phyloP scores from a whole-genome alignment of 2,888 invertebrate genomes.

The Xestoiulus laeticollis region DNA sequence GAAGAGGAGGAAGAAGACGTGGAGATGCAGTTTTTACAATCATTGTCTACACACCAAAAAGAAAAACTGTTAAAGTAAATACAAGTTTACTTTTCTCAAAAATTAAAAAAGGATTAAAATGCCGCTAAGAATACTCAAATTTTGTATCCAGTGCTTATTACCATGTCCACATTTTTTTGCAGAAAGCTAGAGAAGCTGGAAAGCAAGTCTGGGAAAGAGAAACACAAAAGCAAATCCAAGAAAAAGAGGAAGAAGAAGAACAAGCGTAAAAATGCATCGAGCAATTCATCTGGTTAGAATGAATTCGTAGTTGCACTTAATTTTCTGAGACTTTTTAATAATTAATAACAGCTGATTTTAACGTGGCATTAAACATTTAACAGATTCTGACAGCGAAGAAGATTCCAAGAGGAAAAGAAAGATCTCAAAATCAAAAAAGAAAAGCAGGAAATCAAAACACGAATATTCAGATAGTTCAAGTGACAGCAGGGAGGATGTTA shows the following conservation, averaged over 20 bases:
- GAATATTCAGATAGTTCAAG: constrained; percentile 19
- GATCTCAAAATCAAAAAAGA: constrained; percentile 21
- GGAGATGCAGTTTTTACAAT: constrained; percentile 77
- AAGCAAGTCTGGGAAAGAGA: constrained; percentile 42
- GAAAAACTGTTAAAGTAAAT: constrained; percentile 84
- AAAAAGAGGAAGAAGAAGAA: constrained; percentile 51
- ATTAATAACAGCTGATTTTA: too few relatives aligned
- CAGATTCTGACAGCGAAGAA: constrained; percentile 44
- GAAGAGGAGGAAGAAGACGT: constrained; percentile 74
- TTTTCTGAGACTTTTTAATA: too few relatives aligned
- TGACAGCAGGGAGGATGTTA: constrained; percentile 34
- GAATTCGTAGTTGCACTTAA: neutral
- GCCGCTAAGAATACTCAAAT: too few relatives aligned
- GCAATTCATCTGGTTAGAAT: constrained; percentile 36
- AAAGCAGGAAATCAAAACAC: constrained; percentile 22
- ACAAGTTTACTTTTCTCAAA: neutral
- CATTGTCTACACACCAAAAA: constrained; percentile 87
- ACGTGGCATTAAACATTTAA: neutral
- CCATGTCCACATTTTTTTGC: neutral
- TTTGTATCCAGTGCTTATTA: too few relatives aligned
- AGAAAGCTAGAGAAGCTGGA: constrained; percentile 51
- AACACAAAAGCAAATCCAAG: constrained; percentile 51
- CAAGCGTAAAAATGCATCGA: constrained; percentile 39
- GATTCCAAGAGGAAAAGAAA: constrained; percentile 4
- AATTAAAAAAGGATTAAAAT: neutral